A percentile compares a stretch with the other conserved stretches of the same genome.
Evolutionary conservation across 2,113 vertebrate genomes (phyloP).

Genomic region (Barnardius zonarius): DNA sequence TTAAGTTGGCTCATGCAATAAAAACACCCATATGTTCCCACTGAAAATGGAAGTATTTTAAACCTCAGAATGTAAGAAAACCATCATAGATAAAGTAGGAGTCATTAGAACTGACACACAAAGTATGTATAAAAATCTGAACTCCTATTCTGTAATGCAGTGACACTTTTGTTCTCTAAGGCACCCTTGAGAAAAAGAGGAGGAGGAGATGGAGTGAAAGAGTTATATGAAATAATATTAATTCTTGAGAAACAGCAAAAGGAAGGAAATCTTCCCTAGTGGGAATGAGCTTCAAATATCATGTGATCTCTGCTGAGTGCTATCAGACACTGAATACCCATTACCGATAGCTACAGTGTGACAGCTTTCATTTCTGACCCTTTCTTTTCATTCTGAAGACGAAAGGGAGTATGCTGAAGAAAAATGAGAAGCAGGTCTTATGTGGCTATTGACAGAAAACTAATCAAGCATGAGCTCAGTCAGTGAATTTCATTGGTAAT

Average conservation of each 20-base stretch:
- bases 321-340: background rate
- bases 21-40: background rate
- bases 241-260: background rate
- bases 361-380: background rate
- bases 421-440: background rate
- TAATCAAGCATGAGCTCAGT: background rate
- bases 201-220: background rate
- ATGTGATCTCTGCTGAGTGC: accelerated
- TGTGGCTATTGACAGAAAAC: background rate
- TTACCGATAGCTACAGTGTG: accelerated
- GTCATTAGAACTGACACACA: background rate
- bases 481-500: background rate
- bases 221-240: background rate
- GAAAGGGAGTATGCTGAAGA: background rate
- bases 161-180: background rate
- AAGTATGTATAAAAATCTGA: background rate
- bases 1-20: background rate
- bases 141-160: background rate
- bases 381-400: background rate
- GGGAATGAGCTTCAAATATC: accelerated
- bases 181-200: background rate
- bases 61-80: background rate
- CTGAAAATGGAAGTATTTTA: background rate
- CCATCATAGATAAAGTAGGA: background rate
- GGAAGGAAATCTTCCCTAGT: background rate